Evolutionary conservation across 2,797 vertebrate species (phyloP).

Genomic region (Mareca strepera): DNA sequence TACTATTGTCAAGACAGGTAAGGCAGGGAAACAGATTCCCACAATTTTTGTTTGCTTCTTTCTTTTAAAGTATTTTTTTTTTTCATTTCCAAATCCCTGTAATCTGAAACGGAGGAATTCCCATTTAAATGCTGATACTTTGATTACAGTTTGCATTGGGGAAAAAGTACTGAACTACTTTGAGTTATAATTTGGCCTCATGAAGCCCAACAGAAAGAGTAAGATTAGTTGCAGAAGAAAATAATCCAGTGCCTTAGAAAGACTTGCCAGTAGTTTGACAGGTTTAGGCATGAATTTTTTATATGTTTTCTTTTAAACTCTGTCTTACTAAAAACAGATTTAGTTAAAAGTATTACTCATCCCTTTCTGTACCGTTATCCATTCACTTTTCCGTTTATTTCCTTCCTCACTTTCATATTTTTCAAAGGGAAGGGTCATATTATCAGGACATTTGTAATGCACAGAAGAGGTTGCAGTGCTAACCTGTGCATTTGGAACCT

Average conservation of each 20-base stretch:
- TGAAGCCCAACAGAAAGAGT: slow-evolving; percentile 35
- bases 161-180: slow-evolving; percentile 49
- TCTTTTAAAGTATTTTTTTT: neutral
- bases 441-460: neutral
- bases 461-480: neutral
- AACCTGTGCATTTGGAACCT: neutral
- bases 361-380: neutral
- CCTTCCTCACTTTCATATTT: slow-evolving; percentile 38
- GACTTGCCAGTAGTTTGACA: slow-evolving; percentile 11
- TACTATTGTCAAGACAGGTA: neutral
- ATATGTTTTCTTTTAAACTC: slow-evolving; percentile 55
- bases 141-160: slow-evolving; percentile 2
- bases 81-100: neutral
- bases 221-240: slow-evolving; percentile 42
- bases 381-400: slow-evolving; percentile 21
- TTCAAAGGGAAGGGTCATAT: slow-evolving; percentile 12
- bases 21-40: neutral
- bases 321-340: slow-evolving; percentile 28
- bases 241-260: slow-evolving; percentile 43
- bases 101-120: neutral
- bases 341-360: neutral
- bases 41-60: neutral
- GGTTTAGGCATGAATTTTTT: slow-evolving; percentile 63
- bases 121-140: neutral
- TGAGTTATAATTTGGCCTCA: slow-evolving; percentile 26